A percentile compares a stretch with the other conserved stretches of the same genome.
Conservation (phyloP, 2,797 vertebrate genomes). For the Acestrorhynchus altus region DNA sequence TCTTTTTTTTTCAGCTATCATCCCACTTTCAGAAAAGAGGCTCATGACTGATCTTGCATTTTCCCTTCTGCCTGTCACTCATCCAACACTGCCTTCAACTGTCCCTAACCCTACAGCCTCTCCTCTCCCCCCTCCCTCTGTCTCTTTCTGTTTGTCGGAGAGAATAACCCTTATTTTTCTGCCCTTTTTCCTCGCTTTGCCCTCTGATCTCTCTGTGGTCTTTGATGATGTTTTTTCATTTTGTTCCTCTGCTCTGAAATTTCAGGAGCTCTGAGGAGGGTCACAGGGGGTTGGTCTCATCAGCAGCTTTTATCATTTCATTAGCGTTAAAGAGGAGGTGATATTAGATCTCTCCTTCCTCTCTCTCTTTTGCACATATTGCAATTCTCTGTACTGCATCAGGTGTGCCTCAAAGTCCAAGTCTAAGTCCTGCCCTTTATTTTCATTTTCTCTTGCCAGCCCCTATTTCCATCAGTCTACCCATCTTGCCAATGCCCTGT, state of each 20-base stretch:
- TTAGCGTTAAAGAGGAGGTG: constrained; percentile 14
- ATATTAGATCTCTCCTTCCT: not conserved
- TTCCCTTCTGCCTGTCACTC: constrained; percentile 32
- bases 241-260: constrained; percentile 35
- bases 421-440: not conserved
- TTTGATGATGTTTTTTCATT: constrained; percentile 56
- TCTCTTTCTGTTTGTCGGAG: constrained; percentile 1
- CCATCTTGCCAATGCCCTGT: not conserved
- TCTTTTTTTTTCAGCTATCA: not conserved
- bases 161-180: constrained; percentile 5
- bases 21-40: not conserved
- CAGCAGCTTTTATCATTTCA: constrained; percentile 32
- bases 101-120: constrained; percentile 11
- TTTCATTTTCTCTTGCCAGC: not conserved
- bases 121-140: not conserved
- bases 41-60: constrained; percentile 17
- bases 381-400: constrained; percentile 3
- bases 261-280: constrained; percentile 37
- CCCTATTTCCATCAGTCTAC: not conserved
- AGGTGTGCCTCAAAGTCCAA: not conserved
- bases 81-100: constrained; percentile 34
- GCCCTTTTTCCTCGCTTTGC: not conserved
- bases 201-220: constrained; percentile 26
- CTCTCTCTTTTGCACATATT: not conserved
- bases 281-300: constrained; percentile 33